Base-by-base conservation (phyloP, 2,113 vertebrate species). In the Sebastes fasciatus region DNA sequence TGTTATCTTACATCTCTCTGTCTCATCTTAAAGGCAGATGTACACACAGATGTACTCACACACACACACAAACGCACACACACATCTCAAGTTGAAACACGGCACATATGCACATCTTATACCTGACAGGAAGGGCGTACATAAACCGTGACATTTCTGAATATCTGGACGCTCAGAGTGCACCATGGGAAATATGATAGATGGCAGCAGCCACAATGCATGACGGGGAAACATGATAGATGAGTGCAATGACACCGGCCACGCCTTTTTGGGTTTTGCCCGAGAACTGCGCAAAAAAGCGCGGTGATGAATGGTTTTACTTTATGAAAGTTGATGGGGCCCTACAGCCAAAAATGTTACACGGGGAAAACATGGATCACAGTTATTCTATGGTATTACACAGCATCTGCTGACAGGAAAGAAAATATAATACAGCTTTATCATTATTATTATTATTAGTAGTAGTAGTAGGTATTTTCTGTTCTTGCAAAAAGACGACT, bases 221-320 rank as follows among this genome's bases (percentile, higher is more conserved):
- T 89, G 78, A 89, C 55, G 80, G 80, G 60, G 73, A 90, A 69
- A 82, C 57, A 65, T 90, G 88, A 93, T 87, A 13, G 89, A 93
- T 92, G 87, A 68, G 57, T 58, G 65, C 67, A 79, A 62, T 86
- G 87, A 89, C 86, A 78, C 13, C 60, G 5, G 84, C 80, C 86
- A 90, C 74, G 9, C 89, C 85, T 75, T 84, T 86, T 83, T 63
- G 49, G 80, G 66, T 87, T 90, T 89, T 82, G 61, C 74, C 72
- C 13, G 16, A 65, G 81, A 79, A 80, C 0, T 3, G 48, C 74
- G 76, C 68, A 74, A 87, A 83, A 34, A 74, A 83, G 26, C n/a
- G 14, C 3, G 1, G n/a, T 85, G 88, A 92, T 88, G 62, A 90
- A 89, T 91, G 91, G 82, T 66, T 89, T 88, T 17, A 83, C 61